These are phyloP conservation scores for Athalia cordata DNA, from an alignment of 2,888 invertebrate genomes.

Conservation along the genomic window DNA sequence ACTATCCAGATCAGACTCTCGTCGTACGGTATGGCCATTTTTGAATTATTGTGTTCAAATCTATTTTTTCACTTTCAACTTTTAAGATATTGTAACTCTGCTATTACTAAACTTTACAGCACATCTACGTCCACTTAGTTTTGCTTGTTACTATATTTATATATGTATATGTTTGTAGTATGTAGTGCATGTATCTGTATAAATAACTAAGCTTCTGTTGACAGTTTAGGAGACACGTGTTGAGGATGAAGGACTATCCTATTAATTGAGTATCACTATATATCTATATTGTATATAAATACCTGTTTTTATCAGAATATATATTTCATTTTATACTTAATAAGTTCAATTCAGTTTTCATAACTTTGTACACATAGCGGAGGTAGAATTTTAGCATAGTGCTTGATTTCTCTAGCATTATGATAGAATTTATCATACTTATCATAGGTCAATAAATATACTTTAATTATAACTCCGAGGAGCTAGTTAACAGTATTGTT, in stretches of 20 bases:
- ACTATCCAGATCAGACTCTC: constrained; percentile 88
- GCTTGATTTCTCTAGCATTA: constrained; percentile 63
- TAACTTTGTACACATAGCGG: constrained; percentile 67
- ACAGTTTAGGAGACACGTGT: constrained; percentile 34
- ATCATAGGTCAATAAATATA: constrained; percentile 46
- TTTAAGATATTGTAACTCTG: constrained; percentile 38
- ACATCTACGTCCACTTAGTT: constrained; percentile 12
- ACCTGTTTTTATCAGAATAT: constrained; percentile 60
- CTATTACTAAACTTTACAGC: constrained; percentile 48
- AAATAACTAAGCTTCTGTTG: background rate
- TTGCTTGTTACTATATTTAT: constrained; percentile 5
- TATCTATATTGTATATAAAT: constrained; percentile 57
- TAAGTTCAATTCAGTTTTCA: constrained; percentile 56
- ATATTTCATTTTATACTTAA: constrained; percentile 55
- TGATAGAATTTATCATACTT: constrained; percentile 53
- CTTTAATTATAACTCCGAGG: constrained; percentile 47
- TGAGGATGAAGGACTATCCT: constrained; percentile 49
- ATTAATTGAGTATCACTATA: constrained; percentile 50
- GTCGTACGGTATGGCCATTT: constrained; percentile 79
- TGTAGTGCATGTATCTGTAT: constrained; percentile 22
- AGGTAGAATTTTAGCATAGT: constrained; percentile 68
- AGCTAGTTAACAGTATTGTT: constrained; percentile 31
- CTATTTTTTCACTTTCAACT: constrained; percentile 44
- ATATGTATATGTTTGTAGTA: background rate
- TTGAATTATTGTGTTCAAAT: constrained; percentile 50